Base-by-base conservation (phyloP, 2,797 vertebrate genomes). In the Propithecus deckenii region DNA sequence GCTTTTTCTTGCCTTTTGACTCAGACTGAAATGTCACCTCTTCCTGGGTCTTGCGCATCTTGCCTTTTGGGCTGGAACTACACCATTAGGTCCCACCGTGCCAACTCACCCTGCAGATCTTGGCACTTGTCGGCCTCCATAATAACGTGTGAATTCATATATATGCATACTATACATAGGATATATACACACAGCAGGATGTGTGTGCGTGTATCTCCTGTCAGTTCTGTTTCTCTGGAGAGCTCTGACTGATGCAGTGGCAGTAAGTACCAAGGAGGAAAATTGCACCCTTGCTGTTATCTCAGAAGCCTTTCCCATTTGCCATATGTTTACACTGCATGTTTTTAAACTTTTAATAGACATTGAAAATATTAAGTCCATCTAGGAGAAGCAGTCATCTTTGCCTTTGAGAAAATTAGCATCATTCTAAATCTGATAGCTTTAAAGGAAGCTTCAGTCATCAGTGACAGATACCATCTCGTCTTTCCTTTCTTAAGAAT, bases 391-490 rank as follows among this genome's bases (percentile, higher is more conserved):
- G 18, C 15, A n/a, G 4, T 50, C 67, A n/a, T 55, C 52, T 71
- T 90, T 78, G 61, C 30, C 61, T 84, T 71, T 78, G 81, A 87
- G 81, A 86, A 96, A 81, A 81, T 46, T 28, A 67, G 15, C n/a
- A 15, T 41, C 23, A 3, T 80, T 86, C 55, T 52, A 69, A 67
- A 74, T 76, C 63, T 41, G 25, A 30, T 17, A n/a, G 22, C 38
- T 79, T 88, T 91, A 75, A 93, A 48, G 43, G 59, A 75, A 85
- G 18, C 30, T 76, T 89, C 38, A 69, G 43, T 50, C 67, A 71
- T 75, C 69, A 59, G 74, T 50, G 59, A 72, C 28, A 59, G 50
- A 41, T 48, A 48, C 71, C 8, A 38, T 89, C 30, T 86, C 2
- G 1, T 86, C 14, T 81, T 76, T 78, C 65, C 59, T 95, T 95